These are phyloP conservation scores for Lithobates sylvaticus DNA, from an alignment of 2,797 vertebrate species.

Conservation along the genomic window DNA sequence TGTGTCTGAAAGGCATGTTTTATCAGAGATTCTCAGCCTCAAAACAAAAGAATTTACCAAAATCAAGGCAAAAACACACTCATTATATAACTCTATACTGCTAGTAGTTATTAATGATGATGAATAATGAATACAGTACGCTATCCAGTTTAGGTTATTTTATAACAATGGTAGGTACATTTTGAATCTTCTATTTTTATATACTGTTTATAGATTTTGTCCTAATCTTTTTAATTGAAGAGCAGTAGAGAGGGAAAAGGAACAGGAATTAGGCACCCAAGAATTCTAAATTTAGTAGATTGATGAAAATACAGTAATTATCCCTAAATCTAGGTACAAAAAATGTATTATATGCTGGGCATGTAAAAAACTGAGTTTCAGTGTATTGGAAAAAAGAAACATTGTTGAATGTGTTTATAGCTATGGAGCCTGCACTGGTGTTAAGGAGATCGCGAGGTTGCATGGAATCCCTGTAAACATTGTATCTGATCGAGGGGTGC, in stretches of 20 bases:
- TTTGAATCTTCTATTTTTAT: neutral
- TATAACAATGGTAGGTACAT: neutral
- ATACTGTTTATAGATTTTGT: neutral
- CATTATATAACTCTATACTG: neutral
- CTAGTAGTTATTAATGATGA: neutral
- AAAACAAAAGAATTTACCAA: too few relatives aligned
- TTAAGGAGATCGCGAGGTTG: too few relatives aligned
- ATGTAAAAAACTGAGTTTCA: too few relatives aligned
- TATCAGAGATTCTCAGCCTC: neutral
- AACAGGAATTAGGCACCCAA: too few relatives aligned
- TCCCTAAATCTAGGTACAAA: neutral
- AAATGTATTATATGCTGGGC: neutral
- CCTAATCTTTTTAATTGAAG: neutral
- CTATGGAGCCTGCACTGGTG: too few relatives aligned
- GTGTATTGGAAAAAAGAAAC: too few relatives aligned
- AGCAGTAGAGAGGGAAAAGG: neutral
- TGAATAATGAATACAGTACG: neutral
- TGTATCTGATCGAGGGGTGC: too few relatives aligned
- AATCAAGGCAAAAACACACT: too few relatives aligned
- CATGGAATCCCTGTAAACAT: too few relatives aligned
- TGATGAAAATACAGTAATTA: neutral
- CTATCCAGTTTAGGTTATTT: neutral
- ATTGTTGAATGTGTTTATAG: too few relatives aligned
- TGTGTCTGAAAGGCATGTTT: conserved; percentile 9
- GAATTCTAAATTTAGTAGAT: too few relatives aligned